Base-by-base conservation (phyloP, 2,888 invertebrate species). In the Apamea monoglypha region DNA sequence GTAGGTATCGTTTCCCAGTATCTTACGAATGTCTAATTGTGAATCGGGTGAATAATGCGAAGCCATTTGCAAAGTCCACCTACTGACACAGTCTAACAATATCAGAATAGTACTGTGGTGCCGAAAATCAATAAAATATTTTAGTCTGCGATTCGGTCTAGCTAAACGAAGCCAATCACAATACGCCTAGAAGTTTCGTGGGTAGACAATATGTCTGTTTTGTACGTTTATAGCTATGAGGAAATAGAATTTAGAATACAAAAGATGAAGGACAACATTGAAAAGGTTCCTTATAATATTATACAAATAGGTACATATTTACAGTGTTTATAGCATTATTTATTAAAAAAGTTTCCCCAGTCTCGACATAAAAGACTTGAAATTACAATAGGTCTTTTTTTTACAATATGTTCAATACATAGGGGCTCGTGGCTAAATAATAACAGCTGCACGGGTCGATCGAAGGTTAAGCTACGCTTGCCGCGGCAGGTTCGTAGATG, bases 161-260 rank as follows among this genome's bases (percentile, higher is more conserved):
- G 61, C 63, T 50, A 67, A 84, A 56, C 63, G 29, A 74, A 83
- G 69, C 59, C 74, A 64, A 74, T 53, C 36, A 64, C 63, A 56
- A 71, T 16, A 68, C 25, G 63, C 32, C 44, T 70, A 61, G 29
- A 80, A 40, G 36, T 21, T 47, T 56, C 44, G 81, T 84, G 53
- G 84, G 81, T 29, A 71, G 81, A 76, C 76, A 76, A 71, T 74
- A 36, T 10, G 61, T 63, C 67, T 74, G n/a, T 67, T 67, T 74
- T 36, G 36, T 59, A 71, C 53, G 63, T 36, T 59, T 59, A 67
- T 56, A 76, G 59, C 69, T 61, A 76, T 36, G 47, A 79, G 83
- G 80, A 83, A 82, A 85, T 82, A 73, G 50, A 75, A 76, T 81
- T 67, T 50, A 16, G 29, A 78, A 81, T 63, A 78, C n/a, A 69